Conservation (phyloP, 2,113 vertebrate species). For the Phylloscopus whistleri region DNA sequence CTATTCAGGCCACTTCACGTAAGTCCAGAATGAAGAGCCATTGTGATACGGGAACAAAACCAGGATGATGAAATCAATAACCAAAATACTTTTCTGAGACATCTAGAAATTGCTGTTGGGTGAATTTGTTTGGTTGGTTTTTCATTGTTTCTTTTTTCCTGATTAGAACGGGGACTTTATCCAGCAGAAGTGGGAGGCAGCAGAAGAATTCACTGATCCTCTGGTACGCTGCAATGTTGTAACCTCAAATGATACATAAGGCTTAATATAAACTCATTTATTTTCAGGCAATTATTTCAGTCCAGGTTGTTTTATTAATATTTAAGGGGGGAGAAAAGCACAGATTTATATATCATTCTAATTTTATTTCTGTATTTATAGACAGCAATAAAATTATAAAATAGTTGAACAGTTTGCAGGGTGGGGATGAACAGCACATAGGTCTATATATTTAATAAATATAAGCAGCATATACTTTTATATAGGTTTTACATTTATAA, state of each 20-base stretch:
- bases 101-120: neutral
- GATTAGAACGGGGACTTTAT: neutral
- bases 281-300: neutral
- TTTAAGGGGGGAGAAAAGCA: neutral
- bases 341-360: neutral
- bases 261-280: neutral
- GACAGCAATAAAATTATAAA: neutral
- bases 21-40: neutral
- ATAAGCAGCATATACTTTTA: neutral
- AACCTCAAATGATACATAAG: neutral
- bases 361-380: neutral
- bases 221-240: neutral
- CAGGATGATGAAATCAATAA: neutral
- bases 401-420: neutral
- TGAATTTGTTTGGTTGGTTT: neutral
- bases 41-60: neutral
- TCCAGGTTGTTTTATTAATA: neutral
- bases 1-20: neutral
- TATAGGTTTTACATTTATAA: neutral
- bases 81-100: neutral
- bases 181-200: neutral
- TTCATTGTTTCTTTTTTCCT: neutral
- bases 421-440: neutral
- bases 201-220: neutral
- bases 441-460: neutral